phyloP scores from a whole-genome alignment of 2,888 invertebrate genomes.

The Cephus sareptanus region DNA sequence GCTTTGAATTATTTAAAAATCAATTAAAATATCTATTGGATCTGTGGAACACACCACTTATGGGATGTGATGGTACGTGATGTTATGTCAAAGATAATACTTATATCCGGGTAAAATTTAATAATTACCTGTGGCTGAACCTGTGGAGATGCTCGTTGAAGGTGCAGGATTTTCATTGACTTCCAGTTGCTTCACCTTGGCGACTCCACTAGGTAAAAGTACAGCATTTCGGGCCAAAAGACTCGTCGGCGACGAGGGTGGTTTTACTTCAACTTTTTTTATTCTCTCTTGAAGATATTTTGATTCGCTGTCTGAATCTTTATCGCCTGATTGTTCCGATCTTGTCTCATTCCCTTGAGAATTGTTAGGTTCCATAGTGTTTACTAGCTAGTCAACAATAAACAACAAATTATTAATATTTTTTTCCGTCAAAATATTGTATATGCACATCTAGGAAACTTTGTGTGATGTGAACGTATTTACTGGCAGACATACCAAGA shows the following conservation, averaged over 20 bases:
- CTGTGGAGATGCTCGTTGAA: conserved; percentile 32
- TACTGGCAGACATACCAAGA: not conserved
- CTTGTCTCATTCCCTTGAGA: not conserved
- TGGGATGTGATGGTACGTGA: not conserved
- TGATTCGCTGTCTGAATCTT: not conserved
- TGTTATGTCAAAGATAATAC: not conserved
- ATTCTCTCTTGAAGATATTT: conserved; percentile 45
- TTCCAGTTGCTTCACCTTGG: conserved; percentile 44
- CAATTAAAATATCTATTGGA: not conserved
- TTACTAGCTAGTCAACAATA: not conserved
- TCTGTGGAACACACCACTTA: not conserved
- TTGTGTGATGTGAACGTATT: not conserved
- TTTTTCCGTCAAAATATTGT: not conserved
- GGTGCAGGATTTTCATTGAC: conserved; percentile 10
- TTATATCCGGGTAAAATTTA: not conserved
- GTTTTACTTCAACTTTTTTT: conserved; percentile 49
- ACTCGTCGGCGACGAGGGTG: conserved; percentile 40
- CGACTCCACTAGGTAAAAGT: conserved; percentile 50
- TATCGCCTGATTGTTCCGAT: not conserved
- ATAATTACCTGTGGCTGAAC: conserved; percentile 59
- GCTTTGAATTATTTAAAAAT: not conserved
- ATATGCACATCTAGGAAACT: not conserved
- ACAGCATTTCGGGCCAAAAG: conserved; percentile 47
- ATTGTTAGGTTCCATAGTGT: not conserved
- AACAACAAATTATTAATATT: not conserved